phyloP scores from a whole-genome alignment of 2,113 vertebrate species.

The Saimiri boliviensis region DNA sequence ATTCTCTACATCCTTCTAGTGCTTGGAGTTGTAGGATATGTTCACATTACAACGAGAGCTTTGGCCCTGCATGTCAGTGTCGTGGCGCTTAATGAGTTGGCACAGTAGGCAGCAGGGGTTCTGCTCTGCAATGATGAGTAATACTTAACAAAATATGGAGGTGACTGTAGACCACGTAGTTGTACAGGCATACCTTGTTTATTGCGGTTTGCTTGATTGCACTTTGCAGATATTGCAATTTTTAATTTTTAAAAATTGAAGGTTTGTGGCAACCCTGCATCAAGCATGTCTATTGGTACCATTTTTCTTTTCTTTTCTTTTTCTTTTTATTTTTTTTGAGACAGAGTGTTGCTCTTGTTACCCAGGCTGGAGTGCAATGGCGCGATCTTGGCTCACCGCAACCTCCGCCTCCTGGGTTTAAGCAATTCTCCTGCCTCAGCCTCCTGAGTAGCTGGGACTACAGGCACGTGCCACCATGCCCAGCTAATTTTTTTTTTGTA shows the following conservation, averaged over 20 bases:
- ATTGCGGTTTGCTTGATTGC: neutral
- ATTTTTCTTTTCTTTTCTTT: too few species aligned
- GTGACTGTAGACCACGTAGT: neutral
- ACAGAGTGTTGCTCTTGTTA: too few species aligned
- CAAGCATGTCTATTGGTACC: neutral
- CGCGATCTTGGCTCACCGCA: too few species aligned
- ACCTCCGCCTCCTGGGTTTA: too few species aligned
- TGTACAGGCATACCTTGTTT: neutral
- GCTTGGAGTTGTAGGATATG: neutral
- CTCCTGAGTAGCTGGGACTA: too few species aligned
- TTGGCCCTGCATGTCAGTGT: neutral
- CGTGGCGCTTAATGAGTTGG: neutral
- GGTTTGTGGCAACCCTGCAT: neutral
- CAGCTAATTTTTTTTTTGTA: too few species aligned
- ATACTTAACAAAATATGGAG: neutral
- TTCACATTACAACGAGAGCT: neutral
- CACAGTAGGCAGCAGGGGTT: neutral
- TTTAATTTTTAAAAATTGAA: neutral
- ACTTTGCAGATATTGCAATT: neutral
- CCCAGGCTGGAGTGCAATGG: too few species aligned
- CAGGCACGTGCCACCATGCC: too few species aligned
- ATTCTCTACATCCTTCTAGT: neutral
- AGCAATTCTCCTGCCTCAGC: too few species aligned
- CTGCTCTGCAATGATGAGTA: neutral
- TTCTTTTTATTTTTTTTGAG: too few species aligned